Percentiles rank a stretch among this genome's conserved stretches.
phyloP scores from a whole-genome alignment of 92 coral and sea anemone species.

The Anthopleura xanthogrammica region DNA sequence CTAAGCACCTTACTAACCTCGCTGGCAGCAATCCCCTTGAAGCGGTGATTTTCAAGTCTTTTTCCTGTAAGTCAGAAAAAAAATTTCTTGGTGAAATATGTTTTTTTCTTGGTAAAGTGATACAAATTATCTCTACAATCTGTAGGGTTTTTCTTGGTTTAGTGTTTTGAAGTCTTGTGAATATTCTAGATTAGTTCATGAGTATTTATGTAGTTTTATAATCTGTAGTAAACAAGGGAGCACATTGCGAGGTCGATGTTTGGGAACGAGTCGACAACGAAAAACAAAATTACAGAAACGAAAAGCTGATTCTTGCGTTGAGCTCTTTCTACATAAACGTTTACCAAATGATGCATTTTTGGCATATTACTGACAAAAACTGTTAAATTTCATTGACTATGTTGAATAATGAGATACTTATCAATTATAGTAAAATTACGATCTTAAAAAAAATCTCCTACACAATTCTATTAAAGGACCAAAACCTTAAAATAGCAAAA shows the following conservation, averaged over 20 bases:
- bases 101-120: not conserved
- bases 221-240: not conserved
- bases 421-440: not conserved
- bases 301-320: not conserved
- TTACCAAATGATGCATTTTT: not conserved
- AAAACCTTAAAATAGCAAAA: not conserved
- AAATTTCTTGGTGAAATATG: not conserved
- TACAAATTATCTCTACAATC: constrained; percentile 8
- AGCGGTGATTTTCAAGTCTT: too few species aligned
- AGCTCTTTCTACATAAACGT: not conserved
- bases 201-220: not conserved
- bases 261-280: not conserved
- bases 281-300: not conserved
- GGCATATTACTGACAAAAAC: not conserved
- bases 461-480: not conserved
- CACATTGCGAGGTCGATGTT: not conserved
- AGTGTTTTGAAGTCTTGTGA: constrained; percentile 12
- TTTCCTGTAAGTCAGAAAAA: not conserved
- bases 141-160: constrained; percentile 3
- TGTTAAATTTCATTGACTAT: not conserved
- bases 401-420: not conserved
- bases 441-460: not conserved
- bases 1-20: too few species aligned
- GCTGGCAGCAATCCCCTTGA: too few species aligned
- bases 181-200: constrained; percentile 4